Evolutionary conservation across 2,888 invertebrate species (phyloP).

Genomic region (Chaetogeoica ovagalla): DNA sequence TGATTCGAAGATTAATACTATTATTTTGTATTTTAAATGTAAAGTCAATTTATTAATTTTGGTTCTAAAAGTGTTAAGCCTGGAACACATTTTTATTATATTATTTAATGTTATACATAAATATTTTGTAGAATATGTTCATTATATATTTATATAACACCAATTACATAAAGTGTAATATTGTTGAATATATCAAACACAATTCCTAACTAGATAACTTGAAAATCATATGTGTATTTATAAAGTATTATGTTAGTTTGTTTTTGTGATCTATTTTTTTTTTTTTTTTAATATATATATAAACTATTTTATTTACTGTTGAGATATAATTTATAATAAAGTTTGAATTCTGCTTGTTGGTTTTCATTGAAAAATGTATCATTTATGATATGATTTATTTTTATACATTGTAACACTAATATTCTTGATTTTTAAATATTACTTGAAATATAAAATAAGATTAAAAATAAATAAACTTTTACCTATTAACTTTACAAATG

Average conservation of each 20-base stretch:
- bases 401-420: neutral
- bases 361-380: conserved; percentile 22
- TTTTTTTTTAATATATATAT: conserved; percentile 10
- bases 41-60: conserved; percentile 10
- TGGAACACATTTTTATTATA: conserved; percentile 8
- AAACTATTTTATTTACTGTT: conserved; percentile 40
- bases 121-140: neutral
- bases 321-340: conserved; percentile 4
- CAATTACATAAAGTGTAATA: neutral
- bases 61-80: neutral
- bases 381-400: neutral
- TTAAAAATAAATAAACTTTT: neutral
- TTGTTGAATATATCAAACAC: neutral
- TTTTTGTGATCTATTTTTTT: conserved; percentile 13
- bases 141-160: conserved; percentile 7
- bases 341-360: conserved; percentile 30
- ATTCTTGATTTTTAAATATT: neutral
- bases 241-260: conserved; percentile 29
- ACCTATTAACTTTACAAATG: neutral
- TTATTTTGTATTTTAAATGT: conserved; percentile 13
- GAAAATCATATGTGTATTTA: conserved; percentile 26
- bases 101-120: neutral
- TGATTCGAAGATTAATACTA: neutral
- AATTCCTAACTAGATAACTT: conserved; percentile 27
- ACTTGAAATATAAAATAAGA: conserved; percentile 1